Base-by-base conservation (phyloP, 2,113 vertebrate genomes). In the Cercocebus atys region DNA sequence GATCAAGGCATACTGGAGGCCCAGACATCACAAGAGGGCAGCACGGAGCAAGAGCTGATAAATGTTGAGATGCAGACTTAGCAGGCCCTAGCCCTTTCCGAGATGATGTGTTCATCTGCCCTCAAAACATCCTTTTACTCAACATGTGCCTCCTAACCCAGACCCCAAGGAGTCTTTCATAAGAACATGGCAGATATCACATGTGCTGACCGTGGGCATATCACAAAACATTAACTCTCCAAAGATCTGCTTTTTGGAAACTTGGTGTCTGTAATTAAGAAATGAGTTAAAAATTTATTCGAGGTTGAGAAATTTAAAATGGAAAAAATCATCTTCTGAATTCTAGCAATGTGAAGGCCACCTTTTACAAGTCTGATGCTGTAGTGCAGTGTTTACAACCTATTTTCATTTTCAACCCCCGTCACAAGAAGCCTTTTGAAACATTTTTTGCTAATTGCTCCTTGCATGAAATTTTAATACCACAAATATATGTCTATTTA, bases 1-100 rank as follows among this genome's bases (percentile, higher is more conserved):
- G 43, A 66, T 81, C 81, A 82, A 75, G 75, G 23, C 10, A 1
- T 80, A 16, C 38, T 23, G 40, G 55, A 81, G 68, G 12, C 43
- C 38, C 20, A 72, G 38, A 23, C 8, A 35, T 59, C 92, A 95
- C 93, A 81, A 93, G 95, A 86, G 90, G 95, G 88, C 81, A 86
- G 97, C 81, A 91, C 76, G 70, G 76, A 95, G 76, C 90, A 96
- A 90, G 72, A 66, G 14, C 85, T 73, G 12, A 32, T 43, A 25
- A 27, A 25, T 6, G 17, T 30, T 38, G 50, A 84, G 64, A 25
- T 40, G 68, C 11, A 52, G 40, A 35, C 9, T 38, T 22, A 6
- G 9, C 38, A 43, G 3, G 43, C 47, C 35, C 30, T 23, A 27
- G 30, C 20, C 45, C 73, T 68, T 86, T 88, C 81, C 13, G 78